Evolutionary conservation across 1,140 invertebrate species (phyloP), one percentile per base, ranked within the genome.

Genomic region (Pinna nobilis): DNA sequence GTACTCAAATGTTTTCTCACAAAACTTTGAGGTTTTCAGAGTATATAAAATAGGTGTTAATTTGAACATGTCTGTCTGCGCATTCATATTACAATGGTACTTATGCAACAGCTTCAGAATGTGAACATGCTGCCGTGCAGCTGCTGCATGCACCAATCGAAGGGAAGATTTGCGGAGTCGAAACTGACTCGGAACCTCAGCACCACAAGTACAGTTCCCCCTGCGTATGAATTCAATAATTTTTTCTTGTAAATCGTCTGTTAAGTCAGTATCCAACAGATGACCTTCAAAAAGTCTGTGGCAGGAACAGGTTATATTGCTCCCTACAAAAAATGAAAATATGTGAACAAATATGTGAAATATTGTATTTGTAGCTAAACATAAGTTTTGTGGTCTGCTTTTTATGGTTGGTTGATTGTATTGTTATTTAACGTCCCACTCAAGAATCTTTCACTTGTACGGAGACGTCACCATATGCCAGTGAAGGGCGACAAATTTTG

Each of bases 1-100:
- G 64, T 51, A 37, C 67, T 66, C 57, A 64, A 55, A 25, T 37
- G 33, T 41, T 64, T 25, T n/a, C n/a, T n/a, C n/a, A n/a, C n/a
- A n/a, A 20, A 59, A 59, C 15, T 59, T 30, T 35, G 30, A 7
- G 11, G 30, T 25, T 20, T 18, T 20, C 55, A 63, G 35, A 15
- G 59, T 37, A 63, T 63, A 63, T 9, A 20, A 41, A 9, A 63
- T 20, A 9, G 59, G 37, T 7, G 59, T 63, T 20, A n/a, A 37
- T 6, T 44, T 23, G 44, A 4, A 41, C 25, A 5, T 5, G 20
- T 32, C 18, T 25, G 59, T 41, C 25, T 41, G 39, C 3, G 59
- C 59, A 44, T 39, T 41, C 35, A 63, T 41, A 23, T 39, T 15
- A 41, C 59, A 63, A 5, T 35, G 13, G 28, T 63, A 41, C 25